phyloP scores from a whole-genome alignment of 2,888 invertebrate species.

The Heliconius sara region DNA sequence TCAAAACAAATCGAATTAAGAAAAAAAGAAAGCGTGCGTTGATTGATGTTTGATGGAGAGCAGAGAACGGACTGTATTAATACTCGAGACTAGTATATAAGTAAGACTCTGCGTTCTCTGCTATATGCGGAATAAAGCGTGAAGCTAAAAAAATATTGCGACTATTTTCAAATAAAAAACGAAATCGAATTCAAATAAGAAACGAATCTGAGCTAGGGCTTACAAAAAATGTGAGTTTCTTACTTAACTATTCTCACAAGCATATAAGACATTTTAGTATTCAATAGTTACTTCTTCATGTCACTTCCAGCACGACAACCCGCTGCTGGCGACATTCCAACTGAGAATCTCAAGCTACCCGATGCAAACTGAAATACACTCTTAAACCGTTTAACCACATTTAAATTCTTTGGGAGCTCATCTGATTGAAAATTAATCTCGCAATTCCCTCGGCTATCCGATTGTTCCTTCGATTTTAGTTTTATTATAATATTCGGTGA shows the following conservation, averaged over 20 bases:
- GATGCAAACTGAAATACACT: constrained; percentile 38
- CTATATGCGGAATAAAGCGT: background rate
- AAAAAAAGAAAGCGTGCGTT: no score
- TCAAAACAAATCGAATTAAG: no score
- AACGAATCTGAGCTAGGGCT: background rate
- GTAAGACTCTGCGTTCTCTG: background rate
- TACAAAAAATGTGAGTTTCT: background rate
- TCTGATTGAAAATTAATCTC: constrained; percentile 33
- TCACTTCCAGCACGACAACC: constrained; percentile 13
- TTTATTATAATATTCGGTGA: background rate
- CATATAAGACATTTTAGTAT: background rate
- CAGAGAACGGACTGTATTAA: background rate
- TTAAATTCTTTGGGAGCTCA: constrained; percentile 22
- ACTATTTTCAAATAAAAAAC: background rate
- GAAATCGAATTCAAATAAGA: background rate
- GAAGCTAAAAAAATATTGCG: background rate
- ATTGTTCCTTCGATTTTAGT: background rate
- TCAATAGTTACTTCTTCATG: constrained; percentile 11
- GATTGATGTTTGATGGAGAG: no score
- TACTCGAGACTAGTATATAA: background rate
- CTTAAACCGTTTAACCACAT: constrained; percentile 29
- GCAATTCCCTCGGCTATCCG: background rate
- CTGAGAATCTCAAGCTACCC: constrained; percentile 13
- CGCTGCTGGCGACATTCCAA: constrained; percentile 34
- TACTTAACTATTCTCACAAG: no score